These are phyloP conservation scores for Cygnus olor DNA, from an alignment of 2,797 vertebrate species.

Conservation along the genomic window DNA sequence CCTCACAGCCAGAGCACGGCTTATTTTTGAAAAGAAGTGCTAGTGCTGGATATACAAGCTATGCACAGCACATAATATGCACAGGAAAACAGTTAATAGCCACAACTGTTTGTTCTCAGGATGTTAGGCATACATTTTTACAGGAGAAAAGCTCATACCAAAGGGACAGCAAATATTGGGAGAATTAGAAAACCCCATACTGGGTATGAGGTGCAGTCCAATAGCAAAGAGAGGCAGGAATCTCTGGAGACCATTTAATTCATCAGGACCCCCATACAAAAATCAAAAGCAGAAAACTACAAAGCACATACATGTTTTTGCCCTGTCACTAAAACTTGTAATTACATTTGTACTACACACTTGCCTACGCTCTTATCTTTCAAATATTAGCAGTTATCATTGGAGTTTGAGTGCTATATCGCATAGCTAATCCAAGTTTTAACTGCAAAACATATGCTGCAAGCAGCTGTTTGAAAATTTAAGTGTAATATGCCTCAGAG, in stretches of 20 bases:
- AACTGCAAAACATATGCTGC: not conserved
- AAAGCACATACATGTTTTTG: not conserved
- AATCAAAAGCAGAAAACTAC: conserved; percentile 1
- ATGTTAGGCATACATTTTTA: not conserved
- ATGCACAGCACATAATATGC: not conserved
- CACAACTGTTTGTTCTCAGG: not conserved
- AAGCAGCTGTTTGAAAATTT: not conserved
- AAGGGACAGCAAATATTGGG: not conserved
- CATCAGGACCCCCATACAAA: not conserved
- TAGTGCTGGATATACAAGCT: not conserved
- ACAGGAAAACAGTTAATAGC: not conserved
- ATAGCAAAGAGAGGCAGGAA: not conserved
- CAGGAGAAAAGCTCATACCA: not conserved
- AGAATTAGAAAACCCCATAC: not conserved
- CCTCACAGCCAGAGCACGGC: not conserved
- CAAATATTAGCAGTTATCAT: not conserved
- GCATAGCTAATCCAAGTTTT: not conserved
- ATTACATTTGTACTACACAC: not conserved
- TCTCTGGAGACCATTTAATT: not conserved
- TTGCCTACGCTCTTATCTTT: not conserved
- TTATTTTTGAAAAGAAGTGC: not conserved
- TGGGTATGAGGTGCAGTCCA: not conserved
- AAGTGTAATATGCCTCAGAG: not conserved
- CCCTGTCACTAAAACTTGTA: not conserved
- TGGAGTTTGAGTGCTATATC: not conserved